Percentiles rank a stretch among this genome's conserved stretches.
Conservation (phyloP, 2,113 vertebrate species). For the Podarcis raffonei region DNA sequence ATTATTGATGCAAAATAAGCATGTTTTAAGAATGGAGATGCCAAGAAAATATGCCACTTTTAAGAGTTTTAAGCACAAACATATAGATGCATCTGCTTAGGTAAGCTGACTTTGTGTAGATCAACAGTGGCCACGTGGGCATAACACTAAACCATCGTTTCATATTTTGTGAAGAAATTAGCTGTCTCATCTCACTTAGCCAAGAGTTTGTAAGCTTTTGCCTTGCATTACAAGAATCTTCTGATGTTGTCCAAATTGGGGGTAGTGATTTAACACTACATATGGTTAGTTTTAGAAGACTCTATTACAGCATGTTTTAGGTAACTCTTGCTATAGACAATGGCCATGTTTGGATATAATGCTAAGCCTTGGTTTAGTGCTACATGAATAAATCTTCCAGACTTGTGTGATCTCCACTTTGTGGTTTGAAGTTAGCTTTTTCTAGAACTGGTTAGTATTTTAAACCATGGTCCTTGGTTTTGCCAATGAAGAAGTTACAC, state of each 20-base stretch:
- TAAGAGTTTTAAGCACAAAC: background rate
- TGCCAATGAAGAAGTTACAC: background rate
- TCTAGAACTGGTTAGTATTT: background rate
- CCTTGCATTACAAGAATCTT: background rate
- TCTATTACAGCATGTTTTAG: background rate
- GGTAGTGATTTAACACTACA: background rate
- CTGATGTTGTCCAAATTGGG: background rate
- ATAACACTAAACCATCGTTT: background rate
- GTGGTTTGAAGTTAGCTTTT: background rate
- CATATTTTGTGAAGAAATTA: background rate
- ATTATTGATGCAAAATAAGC: background rate
- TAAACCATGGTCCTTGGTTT: background rate
- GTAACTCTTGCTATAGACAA: background rate
- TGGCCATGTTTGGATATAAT: background rate
- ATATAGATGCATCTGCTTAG: background rate
- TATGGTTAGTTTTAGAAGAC: background rate
- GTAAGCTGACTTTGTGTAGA: background rate
- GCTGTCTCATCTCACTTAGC: background rate
- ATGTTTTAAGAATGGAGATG: background rate
- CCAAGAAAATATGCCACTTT: background rate
- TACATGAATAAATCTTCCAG: too few species aligned
- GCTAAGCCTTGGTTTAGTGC: background rate
- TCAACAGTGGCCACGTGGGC: background rate
- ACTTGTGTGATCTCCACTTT: background rate
- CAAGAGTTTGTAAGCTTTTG: background rate